phyloP scores from a whole-genome alignment of 1,140 invertebrate genomes.

The Trichoplusia ni region DNA sequence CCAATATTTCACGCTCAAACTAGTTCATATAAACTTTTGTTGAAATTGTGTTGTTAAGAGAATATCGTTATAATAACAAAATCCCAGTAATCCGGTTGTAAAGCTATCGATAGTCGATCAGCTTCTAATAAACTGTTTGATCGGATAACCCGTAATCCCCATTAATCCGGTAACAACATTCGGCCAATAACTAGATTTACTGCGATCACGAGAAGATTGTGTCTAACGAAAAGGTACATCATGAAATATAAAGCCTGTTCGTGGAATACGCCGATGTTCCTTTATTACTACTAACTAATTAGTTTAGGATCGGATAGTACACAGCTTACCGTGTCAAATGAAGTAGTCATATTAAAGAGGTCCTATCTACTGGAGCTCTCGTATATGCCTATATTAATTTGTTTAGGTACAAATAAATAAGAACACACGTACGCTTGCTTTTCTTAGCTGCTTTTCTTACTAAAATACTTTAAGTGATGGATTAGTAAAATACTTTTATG shows the following conservation, averaged over 20 bases:
- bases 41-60: too few species aligned
- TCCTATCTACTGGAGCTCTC: background rate
- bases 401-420: too few species aligned
- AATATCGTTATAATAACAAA: background rate
- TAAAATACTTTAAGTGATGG: too few species aligned
- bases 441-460: too few species aligned
- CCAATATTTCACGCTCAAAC: too few species aligned
- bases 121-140: slow-evolving; percentile 2
- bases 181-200: slow-evolving; percentile 6
- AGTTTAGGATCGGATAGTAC: too few species aligned
- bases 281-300: too few species aligned
- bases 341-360: background rate
- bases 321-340: too few species aligned
- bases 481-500: too few species aligned
- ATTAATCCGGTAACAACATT: background rate
- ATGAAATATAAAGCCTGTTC: background rate
- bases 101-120: background rate
- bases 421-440: too few species aligned
- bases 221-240: background rate
- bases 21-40: too few species aligned
- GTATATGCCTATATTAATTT: background rate
- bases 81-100: slow-evolving; percentile 5
- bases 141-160: slow-evolving; percentile 2
- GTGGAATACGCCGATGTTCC: too few species aligned
- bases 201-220: background rate